These are phyloP conservation scores for Carduelis carduelis DNA, from an alignment of 2,797 vertebrate genomes.

Conservation along the genomic window DNA sequence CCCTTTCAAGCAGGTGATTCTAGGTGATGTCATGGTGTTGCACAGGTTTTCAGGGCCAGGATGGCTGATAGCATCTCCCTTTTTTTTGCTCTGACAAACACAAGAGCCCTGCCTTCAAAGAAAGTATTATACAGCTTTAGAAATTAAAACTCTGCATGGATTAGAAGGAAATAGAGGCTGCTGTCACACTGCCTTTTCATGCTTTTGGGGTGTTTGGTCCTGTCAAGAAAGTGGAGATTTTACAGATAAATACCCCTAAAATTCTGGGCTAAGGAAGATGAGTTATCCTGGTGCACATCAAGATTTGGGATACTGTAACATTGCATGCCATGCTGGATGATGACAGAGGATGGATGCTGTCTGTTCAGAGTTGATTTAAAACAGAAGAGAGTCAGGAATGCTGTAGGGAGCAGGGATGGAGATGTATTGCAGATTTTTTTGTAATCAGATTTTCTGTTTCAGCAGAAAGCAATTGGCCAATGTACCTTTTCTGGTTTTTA, in stretches of 20 bases:
- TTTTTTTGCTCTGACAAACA: conserved; percentile 35
- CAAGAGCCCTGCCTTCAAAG: conserved; percentile 12
- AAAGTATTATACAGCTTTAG: neutral
- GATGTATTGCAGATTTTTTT: neutral
- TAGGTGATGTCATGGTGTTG: conserved; percentile 12
- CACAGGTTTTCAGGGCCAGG: neutral
- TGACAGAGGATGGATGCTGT: neutral
- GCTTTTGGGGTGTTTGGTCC: neutral
- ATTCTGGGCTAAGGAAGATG: neutral
- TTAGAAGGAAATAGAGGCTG: neutral
- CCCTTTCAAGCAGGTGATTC: neutral
- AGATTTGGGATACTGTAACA: neutral
- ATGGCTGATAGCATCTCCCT: neutral
- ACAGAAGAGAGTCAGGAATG: neutral
- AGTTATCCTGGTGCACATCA: neutral
- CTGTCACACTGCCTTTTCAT: neutral
- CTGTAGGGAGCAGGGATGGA: neutral
- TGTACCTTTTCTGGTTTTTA: neutral
- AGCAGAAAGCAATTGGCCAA: neutral
- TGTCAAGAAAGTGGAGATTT: neutral
- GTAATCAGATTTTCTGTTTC: neutral
- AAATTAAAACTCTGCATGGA: neutral
- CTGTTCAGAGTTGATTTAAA: neutral
- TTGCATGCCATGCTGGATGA: neutral
- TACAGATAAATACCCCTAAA: neutral